Percentiles rank a stretch among this genome's conserved stretches.
Conservation (phyloP, 1,140 invertebrate genomes). For the Drosophila sturtevanti region DNA sequence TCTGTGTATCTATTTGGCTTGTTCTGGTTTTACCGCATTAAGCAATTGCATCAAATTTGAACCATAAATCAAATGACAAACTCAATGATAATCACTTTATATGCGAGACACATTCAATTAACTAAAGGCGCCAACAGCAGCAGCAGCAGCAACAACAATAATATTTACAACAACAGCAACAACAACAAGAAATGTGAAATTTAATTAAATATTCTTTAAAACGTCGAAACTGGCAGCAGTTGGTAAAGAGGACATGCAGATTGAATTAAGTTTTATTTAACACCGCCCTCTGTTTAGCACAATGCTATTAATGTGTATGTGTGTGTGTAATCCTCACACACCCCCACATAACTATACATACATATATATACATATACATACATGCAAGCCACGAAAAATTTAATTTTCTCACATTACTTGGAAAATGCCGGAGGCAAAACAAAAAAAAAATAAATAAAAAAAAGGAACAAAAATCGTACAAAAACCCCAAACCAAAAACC, state of each 20-base stretch:
- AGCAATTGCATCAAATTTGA: conserved; percentile 5
- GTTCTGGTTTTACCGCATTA: background rate
- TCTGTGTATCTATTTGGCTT: background rate
- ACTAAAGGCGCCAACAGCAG: conserved; percentile 52
- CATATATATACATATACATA: conserved; percentile 5
- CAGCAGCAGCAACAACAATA: conserved; percentile 16
- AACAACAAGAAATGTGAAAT: conserved; percentile 37
- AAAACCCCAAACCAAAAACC: conserved; percentile 35
- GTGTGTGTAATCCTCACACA: conserved; percentile 47
- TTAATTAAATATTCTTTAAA: conserved; percentile 58
- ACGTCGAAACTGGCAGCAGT: conserved; percentile 3
- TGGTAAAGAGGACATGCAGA: conserved; percentile 29
- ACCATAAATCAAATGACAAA: conserved; percentile 69
- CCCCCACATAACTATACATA: background rate
- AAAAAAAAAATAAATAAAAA: conserved; percentile 29
- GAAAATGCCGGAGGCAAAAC: conserved; percentile 63
- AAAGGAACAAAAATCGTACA: conserved; percentile 44
- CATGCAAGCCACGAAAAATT: conserved; percentile 70
- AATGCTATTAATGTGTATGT: conserved; percentile 25
- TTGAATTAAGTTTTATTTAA: conserved; percentile 73
- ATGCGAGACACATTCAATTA: conserved; percentile 60
- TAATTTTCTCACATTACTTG: conserved; percentile 81
- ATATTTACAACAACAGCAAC: conserved; percentile 21
- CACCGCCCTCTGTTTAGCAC: conserved; percentile 44
- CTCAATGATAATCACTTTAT: conserved; percentile 66